Conservation (phyloP, 1,140 invertebrate genomes). For the Drosophila melanica region DNA sequence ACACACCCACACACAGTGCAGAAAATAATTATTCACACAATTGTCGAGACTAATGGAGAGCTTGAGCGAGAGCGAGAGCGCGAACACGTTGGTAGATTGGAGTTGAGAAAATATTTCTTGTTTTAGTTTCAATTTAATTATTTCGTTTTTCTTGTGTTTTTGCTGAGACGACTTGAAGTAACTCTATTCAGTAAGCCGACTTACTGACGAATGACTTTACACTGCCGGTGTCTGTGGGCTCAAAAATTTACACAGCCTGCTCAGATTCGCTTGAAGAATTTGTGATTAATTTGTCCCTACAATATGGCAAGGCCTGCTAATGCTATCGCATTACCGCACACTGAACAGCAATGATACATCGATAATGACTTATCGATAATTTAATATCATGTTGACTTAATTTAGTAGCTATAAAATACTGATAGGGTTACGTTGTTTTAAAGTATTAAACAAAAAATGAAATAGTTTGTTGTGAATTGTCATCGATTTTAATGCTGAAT, state of each 20-base stretch:
- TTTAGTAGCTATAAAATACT: background rate
- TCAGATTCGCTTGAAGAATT: slow-evolving; percentile 4
- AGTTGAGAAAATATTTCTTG: slow-evolving; percentile 1
- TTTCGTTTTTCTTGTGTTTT: slow-evolving; percentile 35
- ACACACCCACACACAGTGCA: background rate
- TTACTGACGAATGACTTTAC: slow-evolving; percentile 50
- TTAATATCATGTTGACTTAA: background rate
- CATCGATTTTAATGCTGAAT: too few species aligned
- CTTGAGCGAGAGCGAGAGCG: background rate
- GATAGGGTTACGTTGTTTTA: too few species aligned
- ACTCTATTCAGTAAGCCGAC: slow-evolving; percentile 51
- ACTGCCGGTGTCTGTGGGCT: background rate
- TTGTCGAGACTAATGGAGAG: background rate
- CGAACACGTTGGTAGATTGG: background rate
- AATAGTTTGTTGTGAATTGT: background rate
- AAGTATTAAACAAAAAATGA: background rate
- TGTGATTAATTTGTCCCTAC: background rate
- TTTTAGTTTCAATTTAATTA: slow-evolving; percentile 4
- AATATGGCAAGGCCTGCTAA: background rate
- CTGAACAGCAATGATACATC: background rate
- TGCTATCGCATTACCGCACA: background rate
- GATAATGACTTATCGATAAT: slow-evolving; percentile 1
- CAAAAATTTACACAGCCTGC: slow-evolving; percentile 32
- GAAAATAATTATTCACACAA: background rate
- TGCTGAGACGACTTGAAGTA: slow-evolving; percentile 28